Evolutionary conservation across 2,888 invertebrate genomes (phyloP).

Genomic region (Troglohyphantes excavatus): DNA sequence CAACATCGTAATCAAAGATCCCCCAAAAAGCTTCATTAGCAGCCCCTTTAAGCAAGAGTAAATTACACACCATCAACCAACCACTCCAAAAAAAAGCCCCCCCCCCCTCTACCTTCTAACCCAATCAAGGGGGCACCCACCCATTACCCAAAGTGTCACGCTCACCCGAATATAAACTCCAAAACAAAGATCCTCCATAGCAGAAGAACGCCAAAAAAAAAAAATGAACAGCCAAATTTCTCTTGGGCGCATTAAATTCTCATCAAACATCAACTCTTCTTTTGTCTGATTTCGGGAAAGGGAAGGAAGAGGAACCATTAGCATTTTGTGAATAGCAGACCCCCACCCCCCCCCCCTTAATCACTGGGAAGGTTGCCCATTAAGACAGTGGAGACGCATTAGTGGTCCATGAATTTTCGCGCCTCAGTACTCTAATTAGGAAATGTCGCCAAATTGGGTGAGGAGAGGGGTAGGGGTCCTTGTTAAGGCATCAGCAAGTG

Average conservation of each 20-base stretch:
- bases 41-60: conserved; percentile 29
- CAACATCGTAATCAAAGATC: conserved; percentile 8
- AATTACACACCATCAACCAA: conserved; percentile 10
- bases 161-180: conserved; percentile 9
- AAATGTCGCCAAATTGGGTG: conserved; percentile 9
- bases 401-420: conserved; percentile 70
- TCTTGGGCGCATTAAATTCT: conserved; percentile 60
- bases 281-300: conserved; percentile 57
- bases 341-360: conserved; percentile 35
- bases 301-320: conserved; percentile 39
- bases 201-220: conserved; percentile 4
- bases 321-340: conserved; percentile 66
- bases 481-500: conserved; percentile 18
- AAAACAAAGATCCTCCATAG: conserved; percentile 17
- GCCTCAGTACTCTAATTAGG: conserved; percentile 73
- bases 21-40: conserved; percentile 50
- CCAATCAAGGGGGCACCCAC: conserved; percentile 11
- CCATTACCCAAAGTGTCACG: conserved; percentile 35
- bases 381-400: conserved; percentile 67
- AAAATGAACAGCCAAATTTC: neutral
- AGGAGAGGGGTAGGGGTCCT: neutral
- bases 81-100: neutral
- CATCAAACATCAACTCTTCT: conserved; percentile 75
- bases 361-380: conserved; percentile 51
- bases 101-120: neutral